Evolutionary conservation across 2,888 invertebrate genomes (phyloP).

Genomic region (Nycteola revayana): DNA sequence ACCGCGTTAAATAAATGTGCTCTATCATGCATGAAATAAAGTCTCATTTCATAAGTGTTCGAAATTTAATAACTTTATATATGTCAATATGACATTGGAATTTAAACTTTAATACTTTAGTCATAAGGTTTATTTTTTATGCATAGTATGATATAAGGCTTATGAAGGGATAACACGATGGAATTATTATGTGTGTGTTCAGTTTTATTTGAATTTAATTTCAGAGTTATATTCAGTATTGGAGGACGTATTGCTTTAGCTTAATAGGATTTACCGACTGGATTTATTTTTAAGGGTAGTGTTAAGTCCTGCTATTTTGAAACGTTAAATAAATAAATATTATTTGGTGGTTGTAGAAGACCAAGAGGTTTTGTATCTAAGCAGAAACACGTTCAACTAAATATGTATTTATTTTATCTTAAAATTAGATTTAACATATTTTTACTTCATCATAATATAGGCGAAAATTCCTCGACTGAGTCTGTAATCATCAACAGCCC

Average conservation of each 20-base stretch:
- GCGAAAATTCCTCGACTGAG: no score
- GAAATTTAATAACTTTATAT: no score
- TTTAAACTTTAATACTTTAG: neutral
- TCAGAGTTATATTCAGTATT: constrained; percentile 21
- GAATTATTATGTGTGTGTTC: constrained; percentile 18
- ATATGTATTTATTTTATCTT: no score
- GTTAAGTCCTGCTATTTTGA: no score
- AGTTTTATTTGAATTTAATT: constrained; percentile 33
- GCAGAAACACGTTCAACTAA: no score
- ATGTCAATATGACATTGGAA: constrained; percentile 2
- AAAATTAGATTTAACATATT: no score
- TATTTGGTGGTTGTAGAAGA: no score
- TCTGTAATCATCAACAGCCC: no score
- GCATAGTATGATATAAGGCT: constrained; percentile 4
- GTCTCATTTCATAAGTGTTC: constrained; percentile 9
- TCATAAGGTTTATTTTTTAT: constrained; percentile 15
- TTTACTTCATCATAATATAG: no score
- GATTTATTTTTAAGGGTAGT: no score
- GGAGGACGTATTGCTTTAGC: constrained; percentile 9
- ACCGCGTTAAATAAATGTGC: constrained; percentile 5
- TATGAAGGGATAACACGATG: constrained; percentile 22
- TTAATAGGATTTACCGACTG: constrained; percentile 1
- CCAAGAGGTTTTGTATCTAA: no score
- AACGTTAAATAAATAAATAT: no score
- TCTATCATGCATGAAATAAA: constrained; percentile 9